Base-by-base conservation (phyloP, 2,888 invertebrate genomes). In the Stenchaetothrips biformis region DNA sequence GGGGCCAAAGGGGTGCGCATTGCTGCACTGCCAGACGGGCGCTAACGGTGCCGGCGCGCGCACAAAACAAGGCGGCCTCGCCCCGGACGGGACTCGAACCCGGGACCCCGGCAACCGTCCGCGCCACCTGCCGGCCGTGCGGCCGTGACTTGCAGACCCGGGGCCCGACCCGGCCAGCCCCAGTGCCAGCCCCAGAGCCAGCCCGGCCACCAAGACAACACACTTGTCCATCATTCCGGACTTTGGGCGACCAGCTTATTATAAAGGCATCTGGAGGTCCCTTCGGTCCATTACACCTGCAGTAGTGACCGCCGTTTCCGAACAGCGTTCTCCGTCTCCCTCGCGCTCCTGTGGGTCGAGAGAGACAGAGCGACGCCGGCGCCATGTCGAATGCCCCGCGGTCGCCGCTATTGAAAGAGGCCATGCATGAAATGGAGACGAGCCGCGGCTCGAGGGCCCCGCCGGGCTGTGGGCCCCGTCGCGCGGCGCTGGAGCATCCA, bases 161-260 rank as follows among this genome's bases (percentile, higher is more conserved):
- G n/a, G 67, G 67, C 67, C 25, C 21, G 7, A 25, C 67, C 53
- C 11, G 67, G 25, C 67, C 67, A 53, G n/a, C n/a, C n/a, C n/a
- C n/a, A n/a, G n/a, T n/a, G n/a, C n/a, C n/a, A n/a, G n/a, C n/a
- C n/a, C n/a, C n/a, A n/a, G n/a, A n/a, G n/a, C n/a, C n/a, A n/a
- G 59, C 80, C 79, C 48, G 78, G 80, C 77, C 37, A 77, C 25
- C 80, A 53, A 47, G 79, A 78, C 62, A 79, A 37, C 80, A 79
- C 79, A 74, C 81, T 80, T 80, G 18, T 25, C 78, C 37, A 80
- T 77, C 59, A 47, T 48, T 78, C n/a, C 48, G 47, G 77, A 80
- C 80, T 80, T 79, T 81, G 82, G 80, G 67, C 80, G 81, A 82
- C 81, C 82, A 37, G 80, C 81, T 82, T 81, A 80, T 82, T 80